These are phyloP conservation scores for Cephalopachus bancanus DNA, from an alignment of 2,797 vertebrate genomes.

Conservation along the genomic window DNA sequence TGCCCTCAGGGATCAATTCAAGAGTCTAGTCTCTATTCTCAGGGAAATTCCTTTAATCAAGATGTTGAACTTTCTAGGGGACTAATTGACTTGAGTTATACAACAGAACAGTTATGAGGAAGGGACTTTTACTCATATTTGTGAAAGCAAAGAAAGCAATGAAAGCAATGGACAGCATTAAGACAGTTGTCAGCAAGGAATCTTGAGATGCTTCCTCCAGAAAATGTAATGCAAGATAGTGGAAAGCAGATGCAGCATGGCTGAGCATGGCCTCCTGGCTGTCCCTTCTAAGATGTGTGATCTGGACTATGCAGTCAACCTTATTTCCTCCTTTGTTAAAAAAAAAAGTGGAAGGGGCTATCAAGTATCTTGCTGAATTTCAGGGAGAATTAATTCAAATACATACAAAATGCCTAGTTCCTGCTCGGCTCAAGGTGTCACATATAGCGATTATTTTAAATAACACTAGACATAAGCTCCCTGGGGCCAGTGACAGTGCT, in stretches of 20 bases:
- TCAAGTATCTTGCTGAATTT: constrained; percentile 13
- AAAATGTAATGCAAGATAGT: background rate
- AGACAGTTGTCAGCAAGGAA: background rate
- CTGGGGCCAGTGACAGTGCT: background rate
- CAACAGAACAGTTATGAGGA: background rate
- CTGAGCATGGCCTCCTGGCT: background rate
- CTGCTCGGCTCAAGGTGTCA: background rate
- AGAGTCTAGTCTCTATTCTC: background rate
- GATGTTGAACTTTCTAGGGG: background rate
- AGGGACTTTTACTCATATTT: background rate
- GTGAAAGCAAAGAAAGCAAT: background rate
- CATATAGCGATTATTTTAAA: background rate
- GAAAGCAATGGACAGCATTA: background rate
- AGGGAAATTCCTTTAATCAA: background rate
- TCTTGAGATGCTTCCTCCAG: background rate
- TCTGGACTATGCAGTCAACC: background rate
- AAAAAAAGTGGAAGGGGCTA: background rate
- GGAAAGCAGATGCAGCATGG: background rate
- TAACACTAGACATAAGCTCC: background rate
- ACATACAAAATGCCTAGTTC: background rate
- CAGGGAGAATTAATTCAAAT: background rate
- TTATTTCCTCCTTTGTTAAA: background rate
- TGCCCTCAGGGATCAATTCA: background rate
- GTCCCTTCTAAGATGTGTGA: background rate
- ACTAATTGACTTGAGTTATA: background rate